Evolutionary conservation across 2,888 invertebrate genomes (phyloP).

Genomic region (Hesperia comma): DNA sequence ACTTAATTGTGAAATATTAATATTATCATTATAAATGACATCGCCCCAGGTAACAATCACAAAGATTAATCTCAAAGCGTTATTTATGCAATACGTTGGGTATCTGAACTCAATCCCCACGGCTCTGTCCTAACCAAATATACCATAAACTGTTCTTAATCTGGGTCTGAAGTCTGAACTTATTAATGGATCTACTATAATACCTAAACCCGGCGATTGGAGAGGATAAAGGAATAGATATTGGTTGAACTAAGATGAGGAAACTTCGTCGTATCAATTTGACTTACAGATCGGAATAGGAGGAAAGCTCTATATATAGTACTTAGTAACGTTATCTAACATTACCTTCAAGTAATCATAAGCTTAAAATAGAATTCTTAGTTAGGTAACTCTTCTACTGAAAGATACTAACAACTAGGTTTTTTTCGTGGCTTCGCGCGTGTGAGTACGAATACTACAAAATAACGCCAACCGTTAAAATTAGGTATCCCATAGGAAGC

Average conservation of each 20-base stretch:
- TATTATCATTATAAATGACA: not conserved
- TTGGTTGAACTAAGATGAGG: constrained; percentile 32
- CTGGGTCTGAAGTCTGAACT: not conserved
- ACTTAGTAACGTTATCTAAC: too few species aligned
- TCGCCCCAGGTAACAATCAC: not conserved
- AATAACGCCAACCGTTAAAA: too few species aligned
- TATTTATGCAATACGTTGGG: too few species aligned
- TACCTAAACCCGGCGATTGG: not conserved
- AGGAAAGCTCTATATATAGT: not conserved
- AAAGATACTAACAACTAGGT: too few species aligned
- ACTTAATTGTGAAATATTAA: not conserved
- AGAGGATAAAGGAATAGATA: constrained; percentile 28
- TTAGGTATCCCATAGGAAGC: too few species aligned
- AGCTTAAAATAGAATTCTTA: too few species aligned
- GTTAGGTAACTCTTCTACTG: too few species aligned
- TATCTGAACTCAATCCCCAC: too few species aligned
- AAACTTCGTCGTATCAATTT: constrained; percentile 38
- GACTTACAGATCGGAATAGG: constrained; percentile 44
- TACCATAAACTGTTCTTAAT: not conserved
- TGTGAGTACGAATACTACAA: too few species aligned
- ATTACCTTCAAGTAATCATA: too few species aligned
- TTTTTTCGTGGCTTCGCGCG: too few species aligned
- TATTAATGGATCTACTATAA: not conserved
- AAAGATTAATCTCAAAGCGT: too few species aligned
- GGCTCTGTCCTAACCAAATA: not conserved